Conservation (phyloP, 2,797 vertebrate species). For the Notolepis coatsorum region DNA sequence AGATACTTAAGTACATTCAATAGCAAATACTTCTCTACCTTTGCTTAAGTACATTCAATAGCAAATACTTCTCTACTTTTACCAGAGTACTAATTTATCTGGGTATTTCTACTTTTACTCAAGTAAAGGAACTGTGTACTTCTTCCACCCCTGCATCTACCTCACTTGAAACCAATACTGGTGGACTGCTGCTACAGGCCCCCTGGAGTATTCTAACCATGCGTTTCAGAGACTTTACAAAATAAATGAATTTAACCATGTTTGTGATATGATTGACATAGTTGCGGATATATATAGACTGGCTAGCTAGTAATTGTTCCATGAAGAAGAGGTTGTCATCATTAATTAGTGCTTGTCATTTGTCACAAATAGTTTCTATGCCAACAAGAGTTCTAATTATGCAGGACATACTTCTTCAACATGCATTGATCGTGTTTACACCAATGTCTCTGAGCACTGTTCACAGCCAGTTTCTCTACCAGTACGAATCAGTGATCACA, state of each 20-base stretch:
- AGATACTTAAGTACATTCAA: no score
- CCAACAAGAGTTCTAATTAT: not conserved
- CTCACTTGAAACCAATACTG: not conserved
- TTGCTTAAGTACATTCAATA: no score
- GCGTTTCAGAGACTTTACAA: no score
- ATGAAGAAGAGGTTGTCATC: not conserved
- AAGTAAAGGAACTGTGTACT: not conserved
- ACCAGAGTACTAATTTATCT: no score
- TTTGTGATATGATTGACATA: not conserved
- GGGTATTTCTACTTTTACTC: not conserved
- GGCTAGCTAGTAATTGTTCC: not conserved
- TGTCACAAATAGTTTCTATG: not conserved
- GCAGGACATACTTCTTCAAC: not conserved
- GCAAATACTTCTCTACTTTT: no score
- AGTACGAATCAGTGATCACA: not conserved
- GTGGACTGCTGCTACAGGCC: not conserved
- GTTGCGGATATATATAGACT: conserved; percentile 1
- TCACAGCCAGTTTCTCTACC: not conserved
- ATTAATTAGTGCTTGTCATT: conserved; percentile 2
- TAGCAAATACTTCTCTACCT: no score
- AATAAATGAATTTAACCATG: not conserved
- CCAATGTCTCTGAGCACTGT: not conserved
- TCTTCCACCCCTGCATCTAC: not conserved
- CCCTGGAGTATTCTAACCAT: not conserved
- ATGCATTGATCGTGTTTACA: not conserved